These are phyloP conservation scores for Noctua fimbriata DNA, from an alignment of 2,888 invertebrate genomes.

Conservation along the genomic window DNA sequence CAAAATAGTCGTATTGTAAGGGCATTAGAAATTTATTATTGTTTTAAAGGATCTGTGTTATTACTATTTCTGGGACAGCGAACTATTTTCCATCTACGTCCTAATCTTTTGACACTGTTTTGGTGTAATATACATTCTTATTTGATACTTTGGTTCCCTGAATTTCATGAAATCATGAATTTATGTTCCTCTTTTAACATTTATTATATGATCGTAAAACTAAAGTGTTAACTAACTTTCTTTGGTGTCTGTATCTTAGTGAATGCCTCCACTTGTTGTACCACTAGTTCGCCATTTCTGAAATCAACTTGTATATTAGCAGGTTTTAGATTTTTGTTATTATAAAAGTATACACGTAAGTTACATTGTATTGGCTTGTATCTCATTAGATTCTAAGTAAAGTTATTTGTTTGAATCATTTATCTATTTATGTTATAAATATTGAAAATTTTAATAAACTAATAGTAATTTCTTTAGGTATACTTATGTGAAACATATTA, in stretches of 20 bases:
- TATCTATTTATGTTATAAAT: conserved; percentile 31
- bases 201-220: background rate
- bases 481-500: conserved; percentile 40
- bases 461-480: conserved; percentile 18
- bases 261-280: background rate
- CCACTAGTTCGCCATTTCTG: conserved; percentile 4
- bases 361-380: conserved; percentile 55
- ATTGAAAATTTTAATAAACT: conserved; percentile 3
- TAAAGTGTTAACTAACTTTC: background rate
- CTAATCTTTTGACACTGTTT: background rate
- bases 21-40: conserved; percentile 22
- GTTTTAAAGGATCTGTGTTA: conserved; percentile 29
- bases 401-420: conserved; percentile 53
- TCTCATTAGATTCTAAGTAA: conserved; percentile 69
- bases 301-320: conserved; percentile 18
- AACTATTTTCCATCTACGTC: background rate
- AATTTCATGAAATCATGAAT: background rate
- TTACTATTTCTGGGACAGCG: background rate
- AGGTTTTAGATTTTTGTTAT: conserved; percentile 28
- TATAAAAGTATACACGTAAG: conserved; percentile 22
- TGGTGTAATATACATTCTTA: background rate
- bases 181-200: background rate
- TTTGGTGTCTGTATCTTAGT: background rate
- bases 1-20: background rate
- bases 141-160: background rate